A percentile compares a stretch with the other conserved stretches of the same genome.
These are phyloP conservation scores for Sebastes taczanowskii DNA, from an alignment of 2,797 vertebrate species.

Conservation along the genomic window DNA sequence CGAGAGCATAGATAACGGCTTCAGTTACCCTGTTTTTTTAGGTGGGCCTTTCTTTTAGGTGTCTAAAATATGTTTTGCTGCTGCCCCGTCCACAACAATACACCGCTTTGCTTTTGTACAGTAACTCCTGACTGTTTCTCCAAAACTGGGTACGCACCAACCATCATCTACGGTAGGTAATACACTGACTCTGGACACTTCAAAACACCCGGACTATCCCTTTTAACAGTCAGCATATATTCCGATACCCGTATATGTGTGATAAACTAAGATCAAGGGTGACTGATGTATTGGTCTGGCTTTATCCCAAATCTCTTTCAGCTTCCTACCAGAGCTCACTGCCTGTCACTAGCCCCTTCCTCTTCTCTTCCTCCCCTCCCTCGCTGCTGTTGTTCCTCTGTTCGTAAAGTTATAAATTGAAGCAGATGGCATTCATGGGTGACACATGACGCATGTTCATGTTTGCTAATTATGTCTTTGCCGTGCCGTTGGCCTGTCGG, in stretches of 20 bases:
- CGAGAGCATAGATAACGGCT: too few species aligned
- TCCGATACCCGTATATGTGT: neutral
- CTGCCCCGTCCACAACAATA: too few species aligned
- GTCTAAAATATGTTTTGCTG: too few species aligned
- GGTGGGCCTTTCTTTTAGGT: too few species aligned
- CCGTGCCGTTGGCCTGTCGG: slow-evolving; percentile 37
- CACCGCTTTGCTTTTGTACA: too few species aligned
- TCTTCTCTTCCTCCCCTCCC: neutral
- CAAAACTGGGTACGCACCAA: too few species aligned
- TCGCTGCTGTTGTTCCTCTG: neutral
- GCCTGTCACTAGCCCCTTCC: neutral
- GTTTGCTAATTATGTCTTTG: slow-evolving; percentile 61
- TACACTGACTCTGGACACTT: too few species aligned
- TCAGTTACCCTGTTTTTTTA: too few species aligned
- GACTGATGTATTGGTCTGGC: neutral
- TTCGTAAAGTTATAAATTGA: slow-evolving; percentile 37
- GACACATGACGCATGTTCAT: slow-evolving; percentile 58
- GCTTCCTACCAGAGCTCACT: neutral
- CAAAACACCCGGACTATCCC: too few species aligned
- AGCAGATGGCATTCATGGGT: slow-evolving; percentile 58
- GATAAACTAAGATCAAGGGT: neutral
- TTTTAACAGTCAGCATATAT: too few species aligned
- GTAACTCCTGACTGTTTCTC: too few species aligned
- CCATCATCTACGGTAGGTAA: too few species aligned
- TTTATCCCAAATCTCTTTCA: neutral